Base-by-base conservation (phyloP, 2,888 invertebrate species). In the Aphodius sticticus region DNA sequence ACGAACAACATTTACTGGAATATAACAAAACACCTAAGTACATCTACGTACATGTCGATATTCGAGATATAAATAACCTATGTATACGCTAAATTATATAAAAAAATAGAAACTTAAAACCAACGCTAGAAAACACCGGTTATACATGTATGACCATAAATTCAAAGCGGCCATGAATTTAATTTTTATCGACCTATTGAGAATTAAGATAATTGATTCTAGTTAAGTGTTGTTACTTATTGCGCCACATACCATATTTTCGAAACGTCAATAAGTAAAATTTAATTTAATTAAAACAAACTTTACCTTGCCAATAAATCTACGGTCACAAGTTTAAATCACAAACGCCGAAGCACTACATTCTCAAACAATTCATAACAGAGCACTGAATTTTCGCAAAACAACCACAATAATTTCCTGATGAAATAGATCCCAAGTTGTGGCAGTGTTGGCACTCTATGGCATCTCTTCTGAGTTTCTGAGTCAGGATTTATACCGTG, bases 101-200 rank as follows among this genome's bases (percentile, higher is more conserved):
- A 26, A 26, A 26, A 26, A 3, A 3, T 26, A 26, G 26, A 26
- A 26, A 26, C 26, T 26, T 26, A 53, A 53, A 53, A 9, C 12
- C 12, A 53, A 7, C 53, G 53, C 12, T 53, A 53, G 53, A 53
- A 53, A 53, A 53, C 53, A 53, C 26, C 26, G 26, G 26, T 26
- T 26, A 3, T 26, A 26, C 53, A 12, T 53, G 53, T 53, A 53
- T 53, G 12, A 53, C 53, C 53, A 53, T 53, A 53, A 53, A 53
- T 53, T 53, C 12, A 53, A 5, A 2, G 53, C 53, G 53, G 53
- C 53, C 53, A 53, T 53, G 53, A 53, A 53, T 53, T 53, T 53
- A 53, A 53, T 53, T 53, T 53, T 53, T 53, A 53, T 53, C 53
- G 53, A 53, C 53, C 53, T 53, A 53, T 53, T 53, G 53, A 53